Percentiles rank a stretch among this genome's conserved stretches.
These are phyloP conservation scores for Ceyx melanurus DNA, from an alignment of 2,113 vertebrate species.

Conservation along the genomic window DNA sequence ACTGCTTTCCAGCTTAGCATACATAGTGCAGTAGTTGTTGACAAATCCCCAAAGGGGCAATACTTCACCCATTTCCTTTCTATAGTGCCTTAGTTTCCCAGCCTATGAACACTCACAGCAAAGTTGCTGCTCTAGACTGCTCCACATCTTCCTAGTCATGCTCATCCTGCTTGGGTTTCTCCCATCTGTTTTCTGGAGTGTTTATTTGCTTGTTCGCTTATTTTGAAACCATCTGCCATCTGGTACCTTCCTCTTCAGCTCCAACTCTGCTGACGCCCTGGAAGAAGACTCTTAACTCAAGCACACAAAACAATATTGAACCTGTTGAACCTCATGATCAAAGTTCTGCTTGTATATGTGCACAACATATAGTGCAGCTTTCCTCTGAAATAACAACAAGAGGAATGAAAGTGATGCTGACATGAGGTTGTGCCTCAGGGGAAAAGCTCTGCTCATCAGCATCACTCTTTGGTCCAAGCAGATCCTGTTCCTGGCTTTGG, in stretches of 20 bases:
- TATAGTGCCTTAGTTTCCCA: background rate
- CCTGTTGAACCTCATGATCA: background rate
- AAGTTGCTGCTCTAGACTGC: background rate
- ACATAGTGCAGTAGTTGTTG: background rate
- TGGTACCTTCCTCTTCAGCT: background rate
- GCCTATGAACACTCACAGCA: background rate
- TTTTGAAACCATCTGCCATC: background rate
- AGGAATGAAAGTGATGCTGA: background rate
- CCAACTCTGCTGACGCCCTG: background rate
- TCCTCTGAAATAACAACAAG: background rate
- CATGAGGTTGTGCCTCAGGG: background rate
- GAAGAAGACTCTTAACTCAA: background rate
- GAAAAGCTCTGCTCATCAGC: background rate
- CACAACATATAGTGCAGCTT: background rate
- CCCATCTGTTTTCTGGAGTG: background rate
- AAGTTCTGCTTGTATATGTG: background rate
- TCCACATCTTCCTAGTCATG: background rate
- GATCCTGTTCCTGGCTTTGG: background rate
- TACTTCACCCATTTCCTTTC: background rate
- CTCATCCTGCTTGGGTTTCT: background rate
- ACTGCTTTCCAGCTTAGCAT: background rate
- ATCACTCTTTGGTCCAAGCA: background rate
- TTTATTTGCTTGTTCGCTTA: background rate
- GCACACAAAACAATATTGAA: background rate
- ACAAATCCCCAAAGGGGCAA: background rate